Base-by-base conservation (phyloP, 2,888 invertebrate species). In the Lissocephala sabroskyi region DNA sequence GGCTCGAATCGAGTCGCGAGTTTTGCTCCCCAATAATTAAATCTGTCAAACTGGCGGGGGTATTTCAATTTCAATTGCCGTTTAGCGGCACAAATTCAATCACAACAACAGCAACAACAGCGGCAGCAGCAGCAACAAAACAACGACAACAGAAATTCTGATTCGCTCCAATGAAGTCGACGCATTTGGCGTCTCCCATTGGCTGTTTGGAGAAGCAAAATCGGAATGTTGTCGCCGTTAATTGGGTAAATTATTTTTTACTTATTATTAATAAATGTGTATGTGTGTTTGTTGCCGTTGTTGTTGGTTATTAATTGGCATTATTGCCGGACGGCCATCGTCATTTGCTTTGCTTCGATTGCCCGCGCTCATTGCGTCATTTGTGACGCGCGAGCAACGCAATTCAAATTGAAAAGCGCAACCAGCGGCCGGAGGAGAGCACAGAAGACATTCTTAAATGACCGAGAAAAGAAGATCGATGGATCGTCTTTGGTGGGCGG, bases 231-330 rank as follows among this genome's bases (percentile, higher is more conserved):
- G 76, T 58, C 46, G 67, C 68, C 55, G 65, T 75, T 70, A 75
- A 70, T 70, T 70, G 68, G 76, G 49, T 54, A 67, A 70, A 70
- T 70, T 75, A 70, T 75, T 75, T n/a, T 49, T 62, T 47, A 67
- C 76, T 70, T 62, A 75, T 75, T 70, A 75, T 71, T 67, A 65
- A 70, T 70, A 75, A 70, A 70, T 70, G 65, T 70, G 73, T 65
- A 70, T 75, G 67, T 62, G n/a, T n/a, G n/a, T n/a, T n/a, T n/a
- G n/a, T n/a, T n/a, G n/a, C n/a, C 61, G 57, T 49, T 59, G 52
- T 63, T 64, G 55, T 48, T 44, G 66, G 64, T 63, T 66, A 64
- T 70, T 77, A 73, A 73, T 74, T 73, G 71, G 54, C 70, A 73
- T 74, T 61, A 65, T 74, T 65, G 73, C 52, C 64, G 11, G 61